Percentiles rank a stretch among this genome's conserved stretches.
phyloP scores from a whole-genome alignment of 2,888 invertebrate genomes.

The Tetragonisca angustula region DNA sequence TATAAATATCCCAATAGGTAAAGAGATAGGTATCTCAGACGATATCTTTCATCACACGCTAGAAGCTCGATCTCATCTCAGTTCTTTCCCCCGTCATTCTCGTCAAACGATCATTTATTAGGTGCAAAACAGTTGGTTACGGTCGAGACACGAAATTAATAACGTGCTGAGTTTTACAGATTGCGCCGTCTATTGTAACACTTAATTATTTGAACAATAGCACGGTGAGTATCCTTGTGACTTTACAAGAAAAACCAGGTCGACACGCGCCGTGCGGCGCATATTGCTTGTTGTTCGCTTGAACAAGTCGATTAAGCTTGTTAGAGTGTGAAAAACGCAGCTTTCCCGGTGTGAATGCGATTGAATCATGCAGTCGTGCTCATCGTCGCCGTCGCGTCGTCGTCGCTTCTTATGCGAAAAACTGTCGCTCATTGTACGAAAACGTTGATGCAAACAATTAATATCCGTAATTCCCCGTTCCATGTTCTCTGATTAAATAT shows the following conservation, averaged over 20 bases:
- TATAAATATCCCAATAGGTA: no score
- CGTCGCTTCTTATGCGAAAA: background rate
- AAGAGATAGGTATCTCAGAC: no score
- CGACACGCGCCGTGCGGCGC: background rate
- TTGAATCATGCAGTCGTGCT: conserved; percentile 27
- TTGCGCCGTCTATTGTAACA: conserved; percentile 8
- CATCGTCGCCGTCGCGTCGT: conserved; percentile 36
- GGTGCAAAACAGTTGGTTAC: background rate
- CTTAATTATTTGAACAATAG: conserved; percentile 26
- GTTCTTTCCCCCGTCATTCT: background rate
- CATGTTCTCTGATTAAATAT: background rate
- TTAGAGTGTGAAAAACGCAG: conserved; percentile 13
- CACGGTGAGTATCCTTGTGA: conserved; percentile 33
- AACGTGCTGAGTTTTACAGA: conserved; percentile 26
- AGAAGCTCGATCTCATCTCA: background rate
- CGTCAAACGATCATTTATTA: background rate
- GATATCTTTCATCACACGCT: no score
- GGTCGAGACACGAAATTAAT: background rate
- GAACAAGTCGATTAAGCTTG: conserved; percentile 13
- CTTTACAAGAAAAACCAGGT: background rate
- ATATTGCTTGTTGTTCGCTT: conserved; percentile 25
- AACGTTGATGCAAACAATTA: background rate
- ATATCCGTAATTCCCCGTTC: background rate
- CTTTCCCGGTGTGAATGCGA: background rate
- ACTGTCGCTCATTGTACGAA: background rate